These are phyloP conservation scores for Mythimna pallens DNA, from an alignment of 2,888 invertebrate species.

Conservation along the genomic window DNA sequence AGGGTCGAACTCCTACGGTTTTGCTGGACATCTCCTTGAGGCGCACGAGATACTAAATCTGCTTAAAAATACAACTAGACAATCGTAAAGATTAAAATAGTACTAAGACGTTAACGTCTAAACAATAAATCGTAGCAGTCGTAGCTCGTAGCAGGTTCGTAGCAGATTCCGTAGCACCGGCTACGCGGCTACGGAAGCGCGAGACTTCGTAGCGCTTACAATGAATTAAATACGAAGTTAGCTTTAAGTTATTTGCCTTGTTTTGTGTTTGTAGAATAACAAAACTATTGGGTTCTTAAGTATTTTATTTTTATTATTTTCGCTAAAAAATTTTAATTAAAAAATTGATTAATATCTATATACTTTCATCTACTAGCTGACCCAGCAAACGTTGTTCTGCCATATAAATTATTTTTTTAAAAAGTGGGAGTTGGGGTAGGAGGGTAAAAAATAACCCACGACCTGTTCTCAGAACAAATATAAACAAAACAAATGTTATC, in stretches of 20 bases:
- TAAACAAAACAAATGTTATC: no score
- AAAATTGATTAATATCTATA: no score
- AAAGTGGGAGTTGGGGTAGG: no score
- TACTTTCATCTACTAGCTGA: no score
- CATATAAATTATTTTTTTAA: no score
- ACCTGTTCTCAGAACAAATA: no score
- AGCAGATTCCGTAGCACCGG: conserved; percentile 46
- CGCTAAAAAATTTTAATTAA: no score
- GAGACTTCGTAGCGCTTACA: conserved; percentile 57
- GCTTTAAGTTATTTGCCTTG: conserved; percentile 41
- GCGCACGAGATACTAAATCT: not conserved
- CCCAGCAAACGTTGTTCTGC: no score
- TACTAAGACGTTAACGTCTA: conserved; percentile 22
- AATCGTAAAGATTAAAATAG: conserved; percentile 27
- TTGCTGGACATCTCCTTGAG: no score
- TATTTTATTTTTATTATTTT: no score
- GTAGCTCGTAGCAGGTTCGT: conserved; percentile 49
- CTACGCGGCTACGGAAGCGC: conserved; percentile 61
- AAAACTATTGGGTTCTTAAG: not conserved
- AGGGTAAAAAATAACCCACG: no score
- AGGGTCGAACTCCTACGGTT: no score
- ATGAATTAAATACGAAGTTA: conserved; percentile 62
- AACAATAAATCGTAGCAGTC: conserved; percentile 59
- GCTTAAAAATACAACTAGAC: not conserved
- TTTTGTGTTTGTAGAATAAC: conserved; percentile 19